These are phyloP conservation scores for Megaceryle maxima DNA, from an alignment of 2,113 vertebrate genomes.

Conservation along the genomic window DNA sequence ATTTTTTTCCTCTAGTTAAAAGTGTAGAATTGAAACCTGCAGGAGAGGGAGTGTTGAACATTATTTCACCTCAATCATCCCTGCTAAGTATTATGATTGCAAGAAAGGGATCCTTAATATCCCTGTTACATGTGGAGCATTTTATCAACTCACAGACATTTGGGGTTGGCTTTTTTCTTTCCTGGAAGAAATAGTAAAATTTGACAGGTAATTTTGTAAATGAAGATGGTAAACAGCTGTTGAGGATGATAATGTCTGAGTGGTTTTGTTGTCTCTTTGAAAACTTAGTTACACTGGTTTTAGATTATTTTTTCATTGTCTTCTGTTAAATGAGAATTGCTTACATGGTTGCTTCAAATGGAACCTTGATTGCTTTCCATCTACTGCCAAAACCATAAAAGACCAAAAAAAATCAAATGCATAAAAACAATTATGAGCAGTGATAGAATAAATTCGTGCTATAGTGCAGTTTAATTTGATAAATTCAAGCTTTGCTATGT, in stretches of 20 bases:
- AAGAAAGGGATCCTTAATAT: background rate
- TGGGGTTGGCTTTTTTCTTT: background rate
- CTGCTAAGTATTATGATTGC: background rate
- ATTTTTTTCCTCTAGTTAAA: background rate
- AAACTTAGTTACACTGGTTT: constrained; percentile 66
- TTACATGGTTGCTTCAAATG: constrained; percentile 52
- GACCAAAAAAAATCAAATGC: background rate
- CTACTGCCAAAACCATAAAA: constrained; percentile 62
- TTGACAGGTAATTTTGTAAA: constrained; percentile 66
- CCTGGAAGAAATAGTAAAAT: constrained; percentile 11
- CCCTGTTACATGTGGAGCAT: background rate
- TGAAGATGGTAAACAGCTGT: constrained; percentile 73
- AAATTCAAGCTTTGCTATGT: background rate
- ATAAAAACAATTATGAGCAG: constrained; percentile 4
- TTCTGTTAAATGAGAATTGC: constrained; percentile 59
- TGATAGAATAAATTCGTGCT: background rate
- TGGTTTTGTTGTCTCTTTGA: constrained; percentile 60
- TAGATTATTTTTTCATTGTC: constrained; percentile 76
- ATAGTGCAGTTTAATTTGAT: constrained; percentile 38
- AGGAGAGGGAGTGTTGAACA: background rate
- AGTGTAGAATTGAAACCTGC: background rate
- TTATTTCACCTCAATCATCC: background rate
- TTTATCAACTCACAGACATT: constrained; percentile 16
- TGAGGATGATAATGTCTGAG: constrained; percentile 64
- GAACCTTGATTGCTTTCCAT: constrained; percentile 38